These are phyloP conservation scores for Strix uralensis DNA, from an alignment of 2,113 vertebrate genomes.

Conservation along the genomic window DNA sequence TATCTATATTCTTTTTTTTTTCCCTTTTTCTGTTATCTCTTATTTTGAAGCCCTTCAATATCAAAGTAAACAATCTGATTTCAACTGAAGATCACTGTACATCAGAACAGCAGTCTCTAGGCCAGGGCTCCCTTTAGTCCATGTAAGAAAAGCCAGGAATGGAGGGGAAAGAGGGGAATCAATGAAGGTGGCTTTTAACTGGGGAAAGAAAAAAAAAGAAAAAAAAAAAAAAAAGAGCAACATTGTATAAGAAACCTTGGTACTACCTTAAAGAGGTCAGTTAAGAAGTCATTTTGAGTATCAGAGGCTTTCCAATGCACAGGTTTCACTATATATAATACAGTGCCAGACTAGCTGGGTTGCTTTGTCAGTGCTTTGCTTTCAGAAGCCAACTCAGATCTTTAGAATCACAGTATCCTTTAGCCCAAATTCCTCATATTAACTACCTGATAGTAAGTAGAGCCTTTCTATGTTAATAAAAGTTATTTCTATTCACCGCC, in stretches of 20 bases:
- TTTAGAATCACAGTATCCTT: not conserved
- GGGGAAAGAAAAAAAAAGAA: not conserved
- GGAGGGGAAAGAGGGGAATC: not conserved
- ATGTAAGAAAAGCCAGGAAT: not conserved
- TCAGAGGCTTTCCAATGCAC: not conserved
- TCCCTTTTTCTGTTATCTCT: not conserved
- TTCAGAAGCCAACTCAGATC: not conserved
- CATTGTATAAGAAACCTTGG: not conserved
- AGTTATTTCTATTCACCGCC: not conserved
- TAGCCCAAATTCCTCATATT: not conserved
- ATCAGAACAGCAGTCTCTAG: not conserved
- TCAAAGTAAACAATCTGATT: not conserved
- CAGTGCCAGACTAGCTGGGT: not conserved
- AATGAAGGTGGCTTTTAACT: not conserved
- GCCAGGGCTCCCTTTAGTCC: not conserved
- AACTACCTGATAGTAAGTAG: not conserved
- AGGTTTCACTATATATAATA: not conserved
- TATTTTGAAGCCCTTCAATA: not conserved
- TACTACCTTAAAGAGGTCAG: not conserved
- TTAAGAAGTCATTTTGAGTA: not conserved
- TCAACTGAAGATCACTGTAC: not conserved
- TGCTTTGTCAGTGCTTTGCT: conserved; percentile 8
- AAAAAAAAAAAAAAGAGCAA: not conserved
- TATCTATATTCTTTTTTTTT: not conserved
- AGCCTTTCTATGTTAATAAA: not conserved